Base-by-base conservation (phyloP, 2,113 vertebrate species). In the Galeopterus variegatus region DNA sequence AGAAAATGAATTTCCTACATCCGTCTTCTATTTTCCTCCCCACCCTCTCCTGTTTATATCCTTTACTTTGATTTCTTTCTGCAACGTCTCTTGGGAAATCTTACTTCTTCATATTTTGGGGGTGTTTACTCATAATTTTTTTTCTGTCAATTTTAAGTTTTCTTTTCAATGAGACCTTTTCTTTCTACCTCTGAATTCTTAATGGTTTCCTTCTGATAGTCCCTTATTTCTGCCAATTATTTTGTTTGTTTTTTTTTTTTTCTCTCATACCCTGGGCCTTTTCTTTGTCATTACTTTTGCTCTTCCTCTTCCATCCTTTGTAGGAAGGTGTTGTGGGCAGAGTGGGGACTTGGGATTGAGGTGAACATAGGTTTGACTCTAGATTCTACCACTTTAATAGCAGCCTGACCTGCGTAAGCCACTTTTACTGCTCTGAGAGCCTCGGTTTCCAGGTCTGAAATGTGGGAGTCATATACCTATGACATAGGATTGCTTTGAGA, bases 81-180 rank as follows among this genome's bases (percentile, higher is more conserved):
- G 70, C 48, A 81, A 9, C 31, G 50, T 96, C 96, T 93, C 92
- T 56, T 73, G 93, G 92, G 92, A 97, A 97, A 97, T 96, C 96
- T 97, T 69, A 67, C 76, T 96, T 41, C 72, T 90, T 72, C 64
- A 36, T 83, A 56, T 93, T 96, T 97, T 82, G 14, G 21, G 21
- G 58, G 33, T 80, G 45, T 81, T 97, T 93, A 92, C 70, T 94
- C 24, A 60, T 93, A 75, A 81, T 64, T 93, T 92, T 73, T 90
- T 88, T 64, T 64, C 85, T 31, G 48, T 95, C 85, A 87, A 48
- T 67, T 86, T 91, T 83, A 33, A 31, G 73, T 94, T 84, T 95
- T 95, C 41, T 87, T 93, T 75, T 80, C 41, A 72, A 23, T 62
- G 50, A 97, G 62, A 93, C 60, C 52, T 64, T 93, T 97, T 80